Evolutionary conservation across 2,888 invertebrate species (phyloP).

Genomic region (Pollenia angustigena): DNA sequence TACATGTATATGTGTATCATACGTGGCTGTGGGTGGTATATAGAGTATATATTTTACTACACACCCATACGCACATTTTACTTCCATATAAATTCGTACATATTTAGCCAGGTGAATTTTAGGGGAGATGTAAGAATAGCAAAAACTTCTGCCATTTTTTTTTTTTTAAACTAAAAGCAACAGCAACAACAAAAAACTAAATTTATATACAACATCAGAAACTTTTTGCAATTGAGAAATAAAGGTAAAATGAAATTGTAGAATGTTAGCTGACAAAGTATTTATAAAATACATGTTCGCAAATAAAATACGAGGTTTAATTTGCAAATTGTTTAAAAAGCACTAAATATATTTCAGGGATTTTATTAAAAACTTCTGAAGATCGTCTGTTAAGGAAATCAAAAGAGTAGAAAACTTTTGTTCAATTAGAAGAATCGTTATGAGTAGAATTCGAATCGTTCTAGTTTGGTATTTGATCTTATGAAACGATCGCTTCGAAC

Average conservation of each 20-base stretch:
- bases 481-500: too few relatives aligned
- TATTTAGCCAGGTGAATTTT: constrained; percentile 60
- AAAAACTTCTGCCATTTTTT: constrained; percentile 56
- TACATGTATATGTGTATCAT: constrained; percentile 20
- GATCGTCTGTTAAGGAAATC: too few relatives aligned
- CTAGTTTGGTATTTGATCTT: too few relatives aligned
- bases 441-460: too few relatives aligned
- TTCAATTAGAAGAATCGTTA: too few relatives aligned
- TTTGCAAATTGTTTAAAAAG: too few relatives aligned
- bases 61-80: neutral
- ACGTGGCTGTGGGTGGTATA: constrained; percentile 35
- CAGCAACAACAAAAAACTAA: constrained; percentile 16
- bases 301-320: too few relatives aligned
- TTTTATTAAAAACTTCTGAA: too few relatives aligned
- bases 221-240: constrained; percentile 45
- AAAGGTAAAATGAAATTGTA: constrained; percentile 63
- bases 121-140: neutral
- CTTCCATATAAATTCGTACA: constrained; percentile 20
- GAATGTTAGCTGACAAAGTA: constrained; percentile 11
- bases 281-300: neutral
- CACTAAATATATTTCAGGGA: too few relatives aligned
- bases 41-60: neutral
- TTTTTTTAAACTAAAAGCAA: constrained; percentile 29
- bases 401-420: too few relatives aligned
- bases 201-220: constrained; percentile 32